Evolutionary conservation across 2,113 vertebrate genomes (phyloP), one percentile per base, ranked within the genome.

Genomic region (Alces alces): DNA sequence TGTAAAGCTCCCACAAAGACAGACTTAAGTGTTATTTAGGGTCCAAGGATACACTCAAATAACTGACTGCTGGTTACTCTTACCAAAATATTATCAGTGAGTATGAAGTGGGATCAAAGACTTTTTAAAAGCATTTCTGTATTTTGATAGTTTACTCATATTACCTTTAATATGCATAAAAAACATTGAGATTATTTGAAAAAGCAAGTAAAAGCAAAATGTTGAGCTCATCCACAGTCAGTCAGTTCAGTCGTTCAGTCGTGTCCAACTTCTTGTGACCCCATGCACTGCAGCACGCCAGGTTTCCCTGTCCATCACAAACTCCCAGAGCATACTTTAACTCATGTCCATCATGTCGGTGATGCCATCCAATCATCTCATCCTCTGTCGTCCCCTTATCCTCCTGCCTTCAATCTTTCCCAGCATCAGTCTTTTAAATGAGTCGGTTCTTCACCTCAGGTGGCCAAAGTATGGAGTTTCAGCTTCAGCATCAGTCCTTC

Each of bases 141-240:
- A 50, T 43, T 89, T 95, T 96, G 79, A 30, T 76, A 64, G 73
- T 88, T 96, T 94, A 52, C 45, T 54, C 12, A 60, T 15, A 50
- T 15, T 86, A 27, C 28, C 3, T 66, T 97, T 82, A 36, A 9
- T 15, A 27, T 76, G 15, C 7, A 19, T 70, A 14, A n/a, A 73
- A 11, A 52, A n/a, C 12, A 13, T 30, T 82, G 30, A 60, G 17
- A 80, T 55, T 78, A 79, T 61, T 89, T 89, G 27, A 66, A 82
- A 93, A 95, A 50, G 54, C 82, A 14, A 94, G 52, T 93, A 61
- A 84, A 92, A 89, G 57, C 39, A 91, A 91, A 94, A 83, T 4
- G 73, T 58, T 45, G 70, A 10, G 54, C 27, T 89, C 52, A 92
- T 95, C 27, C 21, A 54, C n/a, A 23, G 64, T 70, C n/a, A 66